A percentile compares a stretch with the other conserved stretches of the same genome.
These are phyloP conservation scores for Calidris pygmaea DNA, from an alignment of 2,113 vertebrate species.

Conservation along the genomic window DNA sequence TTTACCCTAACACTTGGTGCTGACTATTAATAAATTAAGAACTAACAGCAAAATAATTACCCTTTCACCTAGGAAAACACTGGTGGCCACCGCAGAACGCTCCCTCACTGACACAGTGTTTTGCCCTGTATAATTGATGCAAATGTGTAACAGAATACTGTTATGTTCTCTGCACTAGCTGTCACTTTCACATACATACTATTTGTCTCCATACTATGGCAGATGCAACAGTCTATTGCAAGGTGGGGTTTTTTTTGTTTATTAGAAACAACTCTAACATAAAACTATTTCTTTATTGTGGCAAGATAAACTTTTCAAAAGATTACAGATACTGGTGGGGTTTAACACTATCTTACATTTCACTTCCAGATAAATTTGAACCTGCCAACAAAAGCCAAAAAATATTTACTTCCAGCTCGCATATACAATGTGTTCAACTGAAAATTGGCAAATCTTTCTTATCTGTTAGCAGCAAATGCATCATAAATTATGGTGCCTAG, in stretches of 20 bases:
- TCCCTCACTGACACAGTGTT: conserved; percentile 57
- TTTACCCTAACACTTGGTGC: conserved; percentile 66
- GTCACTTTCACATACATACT: conserved; percentile 55
- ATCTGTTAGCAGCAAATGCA: neutral
- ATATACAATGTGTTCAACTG: accelerated
- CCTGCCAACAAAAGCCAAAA: neutral
- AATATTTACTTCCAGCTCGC: neutral
- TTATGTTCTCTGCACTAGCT: conserved; percentile 56
- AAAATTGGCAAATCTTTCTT: neutral
- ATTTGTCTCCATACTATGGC: neutral
- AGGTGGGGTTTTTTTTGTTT: neutral
- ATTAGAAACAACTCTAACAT: neutral
- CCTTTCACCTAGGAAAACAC: conserved; percentile 75
- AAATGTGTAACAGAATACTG: conserved; percentile 51
- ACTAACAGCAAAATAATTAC: conserved; percentile 75
- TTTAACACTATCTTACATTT: neutral
- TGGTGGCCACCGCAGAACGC: conserved; percentile 51
- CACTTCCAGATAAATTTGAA: neutral
- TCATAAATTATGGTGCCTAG: neutral
- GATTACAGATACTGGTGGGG: neutral
- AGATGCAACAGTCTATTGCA: neutral
- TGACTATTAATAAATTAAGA: conserved; percentile 77
- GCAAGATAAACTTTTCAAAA: neutral
- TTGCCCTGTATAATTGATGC: conserved; percentile 68
- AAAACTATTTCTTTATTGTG: neutral